phyloP scores from a whole-genome alignment of 2,797 vertebrate genomes.

The Epinephelus awoara region DNA sequence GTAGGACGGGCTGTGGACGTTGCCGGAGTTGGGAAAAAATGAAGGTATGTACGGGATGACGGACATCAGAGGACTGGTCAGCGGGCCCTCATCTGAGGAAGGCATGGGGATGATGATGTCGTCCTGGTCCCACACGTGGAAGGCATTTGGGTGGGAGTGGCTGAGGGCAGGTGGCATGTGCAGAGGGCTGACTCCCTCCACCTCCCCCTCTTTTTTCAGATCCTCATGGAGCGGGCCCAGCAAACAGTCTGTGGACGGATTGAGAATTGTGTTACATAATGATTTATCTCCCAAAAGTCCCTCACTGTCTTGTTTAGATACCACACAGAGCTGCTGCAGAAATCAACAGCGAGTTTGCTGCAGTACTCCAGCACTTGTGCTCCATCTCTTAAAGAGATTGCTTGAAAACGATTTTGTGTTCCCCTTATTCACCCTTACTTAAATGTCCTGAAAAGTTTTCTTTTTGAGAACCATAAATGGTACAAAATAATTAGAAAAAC shows the following conservation, averaged over 20 bases:
- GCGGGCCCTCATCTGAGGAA: slow-evolving; percentile 46
- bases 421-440: neutral
- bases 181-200: slow-evolving; percentile 56
- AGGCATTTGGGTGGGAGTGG: slow-evolving; percentile 84
- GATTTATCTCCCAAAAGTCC: neutral
- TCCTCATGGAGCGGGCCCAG: slow-evolving; percentile 84
- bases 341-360: neutral
- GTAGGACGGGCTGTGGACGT: slow-evolving; percentile 69
- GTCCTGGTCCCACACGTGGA: slow-evolving; percentile 86
- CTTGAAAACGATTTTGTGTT: neutral
- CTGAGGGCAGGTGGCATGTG: slow-evolving; percentile 68
- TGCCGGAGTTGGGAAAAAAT: slow-evolving; percentile 75
- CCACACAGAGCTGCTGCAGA: neutral
- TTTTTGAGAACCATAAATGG: neutral
- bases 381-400: neutral
- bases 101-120: slow-evolving; percentile 83
- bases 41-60: slow-evolving; percentile 84
- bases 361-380: neutral
- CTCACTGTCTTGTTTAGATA: neutral
- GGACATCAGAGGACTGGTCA: slow-evolving; percentile 76
- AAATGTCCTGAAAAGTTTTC: neutral
- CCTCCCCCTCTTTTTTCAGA: slow-evolving; percentile 62
- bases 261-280: neutral
- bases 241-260: slow-evolving; percentile 81
- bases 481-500: neutral